Base-by-base conservation (phyloP, 2,888 invertebrate species). In the Sinotaia quadrata region DNA sequence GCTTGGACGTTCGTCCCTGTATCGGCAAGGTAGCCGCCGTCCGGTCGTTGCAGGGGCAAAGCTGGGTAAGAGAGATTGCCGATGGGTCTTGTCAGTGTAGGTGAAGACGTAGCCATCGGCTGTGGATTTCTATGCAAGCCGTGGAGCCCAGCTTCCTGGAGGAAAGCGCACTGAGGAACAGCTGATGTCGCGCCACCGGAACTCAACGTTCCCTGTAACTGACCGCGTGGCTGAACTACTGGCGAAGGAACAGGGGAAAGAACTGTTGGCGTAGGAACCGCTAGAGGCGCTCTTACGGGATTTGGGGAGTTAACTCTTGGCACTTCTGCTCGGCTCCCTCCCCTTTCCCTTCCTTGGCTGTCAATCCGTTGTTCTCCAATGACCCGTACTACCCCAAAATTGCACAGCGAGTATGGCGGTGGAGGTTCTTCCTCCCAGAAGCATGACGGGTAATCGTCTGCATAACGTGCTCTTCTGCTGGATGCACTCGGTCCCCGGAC, bases 401-500 rank as follows among this genome's bases (percentile, higher is more conserved):
- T 52, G 24, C 52, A 51, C 0, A 41, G n/a, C 2, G 65, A 59
- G 34, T 71, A 71, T 37, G 71, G 71, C 29, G 71, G 71, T 2
- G 71, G 71, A 15, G 71, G 71, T n/a, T 68, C 71, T 66, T 71
- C 71, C 37, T 71, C 71, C 71, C 71, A 71, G 54, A 65, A 71
- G 49, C 71, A 71, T 24, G 71, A 67, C 4, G 71, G 71, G 60
- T 71, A 71, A 31, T 71, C 68, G 44, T 68, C 60, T 5, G 37
- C 71, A 61, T 71, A 71, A 7, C 71, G 59, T 29, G 62, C 27
- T 3, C 47, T 57, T 12, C 15, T 52, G 2, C 18, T n/a, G n/a
- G 34, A 34, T 7, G 34, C n/a, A 34, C 49, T 34, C 3, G 51
- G 59, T 15, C 61, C 33, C 8, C 36, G 18, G 8, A 33, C 47